These are phyloP conservation scores for Omphaloscelis lunosa DNA, from an alignment of 2,888 invertebrate genomes.

Conservation along the genomic window DNA sequence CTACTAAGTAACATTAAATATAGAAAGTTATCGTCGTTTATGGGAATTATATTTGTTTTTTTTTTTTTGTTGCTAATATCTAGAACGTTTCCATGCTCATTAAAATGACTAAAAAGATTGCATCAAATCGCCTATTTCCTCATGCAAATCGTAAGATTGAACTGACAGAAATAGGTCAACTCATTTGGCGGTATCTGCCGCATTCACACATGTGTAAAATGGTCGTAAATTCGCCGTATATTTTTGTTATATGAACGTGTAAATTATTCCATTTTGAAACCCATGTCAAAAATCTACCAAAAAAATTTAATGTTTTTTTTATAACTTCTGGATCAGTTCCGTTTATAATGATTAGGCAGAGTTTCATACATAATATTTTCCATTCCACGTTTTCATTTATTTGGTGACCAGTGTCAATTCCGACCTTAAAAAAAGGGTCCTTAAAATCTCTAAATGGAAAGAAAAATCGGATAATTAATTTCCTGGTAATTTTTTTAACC, in stretches of 20 bases:
- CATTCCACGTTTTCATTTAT: neutral
- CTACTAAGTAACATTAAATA: neutral
- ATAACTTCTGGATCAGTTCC: neutral
- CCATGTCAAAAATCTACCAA: neutral
- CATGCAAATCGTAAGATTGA: constrained; percentile 28
- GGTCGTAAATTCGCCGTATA: constrained; percentile 20
- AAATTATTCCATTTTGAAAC: constrained; percentile 26
- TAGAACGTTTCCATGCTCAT: neutral
- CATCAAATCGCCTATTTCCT: constrained; percentile 14
- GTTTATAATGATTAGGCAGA: neutral
- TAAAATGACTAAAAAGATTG: constrained; percentile 17
- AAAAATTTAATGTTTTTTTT: neutral
- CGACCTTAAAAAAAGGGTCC: too few species aligned
- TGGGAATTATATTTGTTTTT: neutral
- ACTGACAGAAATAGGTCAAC: constrained; percentile 49
- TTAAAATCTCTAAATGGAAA: neutral
- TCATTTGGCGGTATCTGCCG: constrained; percentile 23
- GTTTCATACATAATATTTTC: neutral
- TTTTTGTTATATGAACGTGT: constrained; percentile 21
- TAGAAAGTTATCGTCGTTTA: neutral
- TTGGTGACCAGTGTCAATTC: neutral
- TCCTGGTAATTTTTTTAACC: neutral
- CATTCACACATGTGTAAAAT: constrained; percentile 13
- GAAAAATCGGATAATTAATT: neutral
- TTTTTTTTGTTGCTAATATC: neutral